Conservation (phyloP, 2,888 invertebrate genomes). For the Drosophila paranaensis region DNA sequence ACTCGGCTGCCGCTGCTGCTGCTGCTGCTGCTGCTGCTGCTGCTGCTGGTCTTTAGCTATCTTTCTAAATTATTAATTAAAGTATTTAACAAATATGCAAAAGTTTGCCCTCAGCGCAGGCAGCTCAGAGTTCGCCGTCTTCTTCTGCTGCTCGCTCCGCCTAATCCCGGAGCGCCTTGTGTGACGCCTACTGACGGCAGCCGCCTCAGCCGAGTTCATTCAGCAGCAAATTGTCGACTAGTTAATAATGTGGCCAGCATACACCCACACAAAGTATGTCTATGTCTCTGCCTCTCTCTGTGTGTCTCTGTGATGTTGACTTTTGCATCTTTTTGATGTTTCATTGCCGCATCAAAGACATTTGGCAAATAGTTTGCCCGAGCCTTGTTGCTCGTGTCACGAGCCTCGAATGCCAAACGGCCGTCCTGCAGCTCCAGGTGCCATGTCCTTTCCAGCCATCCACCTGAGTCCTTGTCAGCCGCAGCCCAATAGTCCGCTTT, state of each 20-base stretch:
- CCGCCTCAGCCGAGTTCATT: conserved; percentile 57
- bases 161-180: conserved; percentile 22
- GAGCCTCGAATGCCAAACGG: neutral
- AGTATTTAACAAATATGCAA: conserved; percentile 82
- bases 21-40: no score
- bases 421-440: neutral
- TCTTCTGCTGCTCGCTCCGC: neutral
- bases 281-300: no score
- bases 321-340: conserved; percentile 74
- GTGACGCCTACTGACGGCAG: conserved; percentile 22
- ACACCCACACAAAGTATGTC: conserved; percentile 10
- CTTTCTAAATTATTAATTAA: conserved; percentile 83
- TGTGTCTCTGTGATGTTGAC: conserved; percentile 53
- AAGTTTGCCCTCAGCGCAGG: conserved; percentile 62
- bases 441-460: neutral
- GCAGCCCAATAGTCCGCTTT: neutral
- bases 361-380: conserved; percentile 57
- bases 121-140: conserved; percentile 14
- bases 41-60: conserved; percentile 20
- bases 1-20: no score
- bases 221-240: conserved; percentile 62
- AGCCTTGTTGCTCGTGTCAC: conserved; percentile 6
- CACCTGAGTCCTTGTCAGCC: neutral
- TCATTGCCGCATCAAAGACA: conserved; percentile 67
- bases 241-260: conserved; percentile 73